Conservation (phyloP, 2,888 invertebrate genomes). For the Eledona agricola region DNA sequence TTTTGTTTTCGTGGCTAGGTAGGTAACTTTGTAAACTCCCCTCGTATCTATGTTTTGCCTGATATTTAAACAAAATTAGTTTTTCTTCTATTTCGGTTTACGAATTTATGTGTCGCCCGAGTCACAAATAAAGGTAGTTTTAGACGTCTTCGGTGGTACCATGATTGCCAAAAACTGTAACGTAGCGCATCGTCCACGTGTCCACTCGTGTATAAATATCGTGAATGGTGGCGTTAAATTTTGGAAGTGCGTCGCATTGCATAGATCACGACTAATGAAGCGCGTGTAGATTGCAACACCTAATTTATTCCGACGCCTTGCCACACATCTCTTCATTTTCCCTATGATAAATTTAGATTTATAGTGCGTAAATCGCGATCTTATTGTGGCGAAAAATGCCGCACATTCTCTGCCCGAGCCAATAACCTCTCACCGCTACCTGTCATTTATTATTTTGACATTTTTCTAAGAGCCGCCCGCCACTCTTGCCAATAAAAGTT, state of each 20-base stretch:
- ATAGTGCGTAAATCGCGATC: constrained; percentile 25
- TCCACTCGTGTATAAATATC: too few relatives aligned
- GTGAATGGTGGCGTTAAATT: too few relatives aligned
- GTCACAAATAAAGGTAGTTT: too few relatives aligned
- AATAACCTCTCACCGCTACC: constrained; percentile 15
- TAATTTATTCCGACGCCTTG: constrained; percentile 36
- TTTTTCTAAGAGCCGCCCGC: constrained; percentile 7
- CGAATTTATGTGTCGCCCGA: too few relatives aligned
- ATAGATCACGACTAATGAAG: constrained; percentile 39
- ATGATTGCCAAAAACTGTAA: too few relatives aligned
- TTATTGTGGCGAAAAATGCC: constrained; percentile 24
- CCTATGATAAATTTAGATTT: constrained; percentile 32
- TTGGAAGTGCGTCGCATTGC: constrained; percentile 15
- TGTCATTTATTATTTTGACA: constrained; percentile 23
- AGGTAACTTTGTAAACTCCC: too few relatives aligned
- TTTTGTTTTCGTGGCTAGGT: too few relatives aligned
- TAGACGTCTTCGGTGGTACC: too few relatives aligned
- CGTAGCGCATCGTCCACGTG: too few relatives aligned
- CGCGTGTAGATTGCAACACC: constrained; percentile 22
- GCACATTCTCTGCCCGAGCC: constrained; percentile 19
- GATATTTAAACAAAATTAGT: too few relatives aligned
- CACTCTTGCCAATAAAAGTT: constrained; percentile 34
- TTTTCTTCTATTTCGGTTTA: too few relatives aligned
- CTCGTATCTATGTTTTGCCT: too few relatives aligned
- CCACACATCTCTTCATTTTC: constrained; percentile 20